Base-by-base conservation (phyloP, 2,113 vertebrate species). In the Psittacus erithacus region DNA sequence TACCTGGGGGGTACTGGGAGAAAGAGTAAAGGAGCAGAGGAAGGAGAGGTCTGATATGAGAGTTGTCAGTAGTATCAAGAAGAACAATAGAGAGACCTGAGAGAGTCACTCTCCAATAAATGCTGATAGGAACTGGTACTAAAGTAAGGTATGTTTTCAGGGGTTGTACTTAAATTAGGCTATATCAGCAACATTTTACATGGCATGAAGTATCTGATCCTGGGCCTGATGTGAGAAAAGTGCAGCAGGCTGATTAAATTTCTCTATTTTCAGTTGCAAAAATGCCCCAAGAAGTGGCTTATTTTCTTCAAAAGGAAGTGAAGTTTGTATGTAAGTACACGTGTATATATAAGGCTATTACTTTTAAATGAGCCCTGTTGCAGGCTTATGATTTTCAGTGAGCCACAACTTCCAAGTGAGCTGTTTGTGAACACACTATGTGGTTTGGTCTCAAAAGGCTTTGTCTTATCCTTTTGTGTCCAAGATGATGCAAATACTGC, bases 111-210 rank as follows among this genome's bases (percentile, higher is more conserved):
- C 2, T 38, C 16, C 33, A 22, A 7, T 23, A 78, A 55, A 44
- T 2, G 2, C 2, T 10, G 41, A 24, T 35, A 52, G 38, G 35
- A 84, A 39, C 24, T 1, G 0, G 33, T 28, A 41, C 11, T 8
- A 65, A 76, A 39, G 29, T 17, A 47, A 89, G n/a, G 7, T 22
- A 17, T 43, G 14, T 9, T 82, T 89, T 69, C 38, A 41, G 60
- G 33, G 2, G 4, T 31, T 73, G 9, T 46, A 38, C 29, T 60
- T 63, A 55, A 67, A 52, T 57, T 57, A 7, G 27, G 39, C 20
- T 78, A 10, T 68, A 5, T 13, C 1, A 0, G 57, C 13, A 84
- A 22, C 0, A 1, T 38, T 73, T 89, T 64, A 35, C 22, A 6
- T 23, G 78, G 27, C 13, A 24, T 33, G 44, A 82, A 78, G 31